A percentile compares a stretch with the other conserved stretches of the same genome.
phyloP scores from a whole-genome alignment of 2,888 invertebrate genomes.

The Epinotia ramella region DNA sequence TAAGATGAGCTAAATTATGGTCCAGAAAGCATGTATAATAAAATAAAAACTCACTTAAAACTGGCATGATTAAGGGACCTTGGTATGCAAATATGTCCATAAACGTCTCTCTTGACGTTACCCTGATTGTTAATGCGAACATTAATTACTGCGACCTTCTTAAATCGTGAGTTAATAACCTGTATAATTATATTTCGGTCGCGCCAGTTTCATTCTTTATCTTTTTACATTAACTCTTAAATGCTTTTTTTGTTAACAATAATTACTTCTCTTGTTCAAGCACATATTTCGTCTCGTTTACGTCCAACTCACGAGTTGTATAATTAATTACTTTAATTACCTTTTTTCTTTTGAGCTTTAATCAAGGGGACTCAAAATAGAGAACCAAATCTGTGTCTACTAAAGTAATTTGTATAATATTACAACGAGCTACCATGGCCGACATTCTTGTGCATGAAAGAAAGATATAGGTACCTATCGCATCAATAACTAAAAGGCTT shows the following conservation, averaged over 20 bases:
- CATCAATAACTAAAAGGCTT: too few species aligned
- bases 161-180: conserved; percentile 68
- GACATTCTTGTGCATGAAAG: background rate
- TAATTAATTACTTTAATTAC: conserved; percentile 33
- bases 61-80: conserved; percentile 63
- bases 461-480: too few species aligned
- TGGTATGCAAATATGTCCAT: conserved; percentile 67
- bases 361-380: background rate
- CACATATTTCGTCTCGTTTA: conserved; percentile 53
- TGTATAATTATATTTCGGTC: conserved; percentile 70
- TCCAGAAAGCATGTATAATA: conserved; percentile 43
- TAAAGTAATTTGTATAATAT: too few species aligned
- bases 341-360: conserved; percentile 11
- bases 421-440: background rate
- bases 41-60: conserved; percentile 61
- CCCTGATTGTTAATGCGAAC: conserved; percentile 71
- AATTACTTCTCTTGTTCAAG: conserved; percentile 57
- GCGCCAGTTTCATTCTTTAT: conserved; percentile 63
- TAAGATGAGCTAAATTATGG: conserved; percentile 33
- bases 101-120: conserved; percentile 68
- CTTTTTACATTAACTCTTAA: conserved; percentile 63
- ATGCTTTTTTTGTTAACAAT: conserved; percentile 55
- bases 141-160: conserved; percentile 80
- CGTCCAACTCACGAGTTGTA: conserved; percentile 25
- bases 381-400: background rate